phyloP scores from a whole-genome alignment of 2,113 vertebrate species.

The Malurus cyaneus region DNA sequence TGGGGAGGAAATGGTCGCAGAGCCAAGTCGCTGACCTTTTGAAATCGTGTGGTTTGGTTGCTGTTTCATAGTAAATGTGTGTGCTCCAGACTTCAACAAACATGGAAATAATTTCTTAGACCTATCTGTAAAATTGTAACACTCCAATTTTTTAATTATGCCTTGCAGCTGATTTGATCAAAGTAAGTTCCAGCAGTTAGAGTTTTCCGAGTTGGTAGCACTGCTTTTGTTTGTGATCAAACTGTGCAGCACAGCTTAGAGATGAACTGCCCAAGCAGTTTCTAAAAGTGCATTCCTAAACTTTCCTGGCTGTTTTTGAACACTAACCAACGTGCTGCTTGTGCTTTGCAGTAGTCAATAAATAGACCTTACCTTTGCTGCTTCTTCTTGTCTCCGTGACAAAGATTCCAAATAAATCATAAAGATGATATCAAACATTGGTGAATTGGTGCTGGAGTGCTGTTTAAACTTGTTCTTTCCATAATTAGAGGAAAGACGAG shows the following conservation, averaged over 20 bases:
- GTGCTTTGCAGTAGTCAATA: background rate
- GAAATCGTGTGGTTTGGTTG: background rate
- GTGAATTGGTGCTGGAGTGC: background rate
- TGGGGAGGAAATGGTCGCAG: conserved; percentile 14
- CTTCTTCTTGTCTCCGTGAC: background rate
- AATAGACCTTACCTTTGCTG: background rate
- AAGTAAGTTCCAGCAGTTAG: background rate
- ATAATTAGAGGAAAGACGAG: background rate
- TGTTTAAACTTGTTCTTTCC: background rate
- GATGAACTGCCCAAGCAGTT: background rate
- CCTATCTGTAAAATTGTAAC: background rate
- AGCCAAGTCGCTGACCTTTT: conserved; percentile 8
- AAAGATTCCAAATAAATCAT: background rate
- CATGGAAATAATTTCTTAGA: background rate
- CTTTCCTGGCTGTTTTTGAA: background rate
- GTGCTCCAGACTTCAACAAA: background rate
- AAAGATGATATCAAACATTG: background rate
- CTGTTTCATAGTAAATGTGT: background rate
- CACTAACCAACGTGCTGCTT: background rate
- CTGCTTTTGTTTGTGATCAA: background rate
- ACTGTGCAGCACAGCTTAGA: background rate
- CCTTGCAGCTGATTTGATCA: background rate
- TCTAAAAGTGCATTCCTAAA: background rate
- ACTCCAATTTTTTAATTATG: background rate
- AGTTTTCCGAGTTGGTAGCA: background rate